Conservation (phyloP, 2,888 invertebrate genomes). For the Tipula unca region DNA sequence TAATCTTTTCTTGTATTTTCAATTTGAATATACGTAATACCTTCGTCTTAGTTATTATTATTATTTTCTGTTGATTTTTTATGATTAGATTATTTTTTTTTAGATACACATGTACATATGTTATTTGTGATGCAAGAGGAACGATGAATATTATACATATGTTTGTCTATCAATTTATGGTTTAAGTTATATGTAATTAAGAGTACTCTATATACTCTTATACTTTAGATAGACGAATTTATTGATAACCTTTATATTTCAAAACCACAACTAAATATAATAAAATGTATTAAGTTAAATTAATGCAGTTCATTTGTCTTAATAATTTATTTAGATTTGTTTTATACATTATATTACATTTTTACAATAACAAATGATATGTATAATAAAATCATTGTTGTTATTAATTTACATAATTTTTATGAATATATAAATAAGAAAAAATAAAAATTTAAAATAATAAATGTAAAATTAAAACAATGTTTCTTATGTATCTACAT, state of each 20-base stretch:
- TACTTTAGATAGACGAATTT: neutral
- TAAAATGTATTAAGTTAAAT: neutral
- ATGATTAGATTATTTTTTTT: neutral
- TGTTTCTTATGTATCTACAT: too few relatives aligned
- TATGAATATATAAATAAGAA: neutral
- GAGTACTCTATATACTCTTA: neutral
- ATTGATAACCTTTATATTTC: neutral
- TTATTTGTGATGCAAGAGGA: neutral
- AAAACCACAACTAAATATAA: neutral
- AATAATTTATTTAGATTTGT: neutral
- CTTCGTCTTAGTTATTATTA: neutral
- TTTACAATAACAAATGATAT: neutral
- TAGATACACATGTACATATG: neutral
- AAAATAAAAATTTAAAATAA: neutral
- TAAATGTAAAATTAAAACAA: neutral
- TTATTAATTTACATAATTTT: neutral
- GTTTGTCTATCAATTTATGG: neutral
- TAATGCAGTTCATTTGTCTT: slow-evolving; percentile 8
- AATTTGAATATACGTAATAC: slow-evolving; percentile 1
- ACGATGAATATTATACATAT: neutral
- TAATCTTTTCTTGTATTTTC: neutral
- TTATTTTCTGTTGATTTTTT: neutral
- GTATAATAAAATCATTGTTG: neutral
- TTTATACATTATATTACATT: neutral
- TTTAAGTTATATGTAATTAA: neutral